phyloP scores from a whole-genome alignment of 2,797 vertebrate genomes.

The Lindbergichthys nudifrons region DNA sequence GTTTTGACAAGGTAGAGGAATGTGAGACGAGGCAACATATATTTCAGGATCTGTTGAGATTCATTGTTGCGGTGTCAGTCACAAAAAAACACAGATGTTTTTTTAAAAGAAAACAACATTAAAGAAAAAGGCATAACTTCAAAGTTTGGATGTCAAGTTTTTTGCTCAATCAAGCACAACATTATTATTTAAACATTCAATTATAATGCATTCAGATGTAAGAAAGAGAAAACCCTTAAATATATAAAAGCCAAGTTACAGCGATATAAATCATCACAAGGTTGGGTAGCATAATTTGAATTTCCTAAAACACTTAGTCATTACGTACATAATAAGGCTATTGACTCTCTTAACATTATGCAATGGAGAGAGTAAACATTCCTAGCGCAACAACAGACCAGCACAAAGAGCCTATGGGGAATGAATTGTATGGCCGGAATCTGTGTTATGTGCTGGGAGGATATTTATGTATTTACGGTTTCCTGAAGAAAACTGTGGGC shows the following conservation, averaged over 20 bases:
- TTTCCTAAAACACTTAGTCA: not conserved
- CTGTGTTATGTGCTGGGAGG: constrained; percentile 62
- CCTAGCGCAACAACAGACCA: constrained; percentile 47
- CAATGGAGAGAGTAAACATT: constrained; percentile 64
- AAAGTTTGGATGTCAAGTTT: not conserved
- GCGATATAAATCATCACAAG: not conserved
- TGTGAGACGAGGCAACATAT: too few relatives aligned
- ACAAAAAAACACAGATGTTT: not conserved
- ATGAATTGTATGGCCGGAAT: constrained; percentile 69
- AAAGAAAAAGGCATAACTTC: not conserved
- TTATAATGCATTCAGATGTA: not conserved
- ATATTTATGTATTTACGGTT: constrained; percentile 83
- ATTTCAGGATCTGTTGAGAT: not conserved
- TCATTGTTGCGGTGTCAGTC: too few relatives aligned
- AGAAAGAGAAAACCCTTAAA: not conserved
- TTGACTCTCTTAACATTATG: constrained; percentile 49
- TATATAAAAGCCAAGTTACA: not conserved
- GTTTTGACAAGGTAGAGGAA: not conserved
- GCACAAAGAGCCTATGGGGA: constrained; percentile 37
- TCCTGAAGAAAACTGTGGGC: constrained; percentile 90
- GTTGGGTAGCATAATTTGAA: not conserved
- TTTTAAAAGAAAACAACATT: too few relatives aligned
- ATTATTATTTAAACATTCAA: not conserved
- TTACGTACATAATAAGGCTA: constrained; percentile 21
- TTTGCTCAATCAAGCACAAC: not conserved